phyloP scores from a whole-genome alignment of 2,113 vertebrate species.

The Chauna torquata region DNA sequence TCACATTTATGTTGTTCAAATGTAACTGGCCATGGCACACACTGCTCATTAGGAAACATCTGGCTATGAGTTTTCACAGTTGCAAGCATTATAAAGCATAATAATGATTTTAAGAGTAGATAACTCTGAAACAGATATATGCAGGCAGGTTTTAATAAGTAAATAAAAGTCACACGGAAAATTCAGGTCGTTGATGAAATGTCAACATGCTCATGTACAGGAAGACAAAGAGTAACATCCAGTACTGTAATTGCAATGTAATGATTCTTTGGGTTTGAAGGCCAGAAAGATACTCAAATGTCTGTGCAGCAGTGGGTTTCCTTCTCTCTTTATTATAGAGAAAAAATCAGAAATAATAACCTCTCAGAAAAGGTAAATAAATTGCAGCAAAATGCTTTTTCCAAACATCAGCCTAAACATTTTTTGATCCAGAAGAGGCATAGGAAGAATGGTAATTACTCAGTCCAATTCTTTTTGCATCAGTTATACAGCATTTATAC shows the following conservation, averaged over 20 bases:
- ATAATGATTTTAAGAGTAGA: conserved; percentile 21
- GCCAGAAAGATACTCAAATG: background rate
- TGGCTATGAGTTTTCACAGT: conserved; percentile 40
- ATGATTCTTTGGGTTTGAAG: background rate
- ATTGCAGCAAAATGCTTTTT: background rate
- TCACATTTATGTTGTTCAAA: conserved; percentile 8
- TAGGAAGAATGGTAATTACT: background rate
- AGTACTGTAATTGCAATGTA: background rate
- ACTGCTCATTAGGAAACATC: conserved; percentile 69
- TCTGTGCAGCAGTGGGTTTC: background rate
- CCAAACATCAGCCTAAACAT: background rate
- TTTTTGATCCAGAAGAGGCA: background rate
- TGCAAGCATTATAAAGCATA: conserved; percentile 42
- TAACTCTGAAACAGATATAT: background rate
- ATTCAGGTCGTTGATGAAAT: background rate
- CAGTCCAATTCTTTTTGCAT: background rate
- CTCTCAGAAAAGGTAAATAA: background rate
- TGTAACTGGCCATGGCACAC: background rate
- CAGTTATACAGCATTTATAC: background rate
- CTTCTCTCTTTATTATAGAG: background rate
- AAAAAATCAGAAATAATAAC: background rate
- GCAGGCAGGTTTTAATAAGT: background rate
- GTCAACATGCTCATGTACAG: background rate
- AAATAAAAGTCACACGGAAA: background rate
- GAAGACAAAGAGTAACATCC: conserved; percentile 28